Conservation (phyloP, 2,888 invertebrate genomes). For the Conus canariensis region DNA sequence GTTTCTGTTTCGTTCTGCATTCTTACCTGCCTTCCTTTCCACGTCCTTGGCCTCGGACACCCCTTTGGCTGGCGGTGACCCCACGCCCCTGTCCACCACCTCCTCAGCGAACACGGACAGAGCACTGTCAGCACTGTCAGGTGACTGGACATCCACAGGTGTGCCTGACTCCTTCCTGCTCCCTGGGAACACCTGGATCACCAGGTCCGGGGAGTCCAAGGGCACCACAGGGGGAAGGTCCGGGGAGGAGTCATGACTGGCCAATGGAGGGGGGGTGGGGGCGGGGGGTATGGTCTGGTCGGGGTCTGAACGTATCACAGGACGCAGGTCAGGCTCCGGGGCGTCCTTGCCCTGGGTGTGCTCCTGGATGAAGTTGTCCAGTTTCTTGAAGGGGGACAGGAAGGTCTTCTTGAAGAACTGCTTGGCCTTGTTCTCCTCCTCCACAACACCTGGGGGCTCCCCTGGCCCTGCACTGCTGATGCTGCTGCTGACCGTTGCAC, state of each 20-base stretch:
- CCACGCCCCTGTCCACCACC: not conserved
- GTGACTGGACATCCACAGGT: conserved; percentile 17
- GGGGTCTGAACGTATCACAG: not conserved
- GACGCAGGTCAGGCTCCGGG: not conserved
- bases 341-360: not conserved
- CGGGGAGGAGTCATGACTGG: conserved; percentile 25
- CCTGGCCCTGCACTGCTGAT: not conserved
- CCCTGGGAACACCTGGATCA: conserved; percentile 45
- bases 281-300: not conserved
- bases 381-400: conserved; percentile 41
- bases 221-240: conserved; percentile 66
- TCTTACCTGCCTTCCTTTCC: too few species aligned
- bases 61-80: not conserved
- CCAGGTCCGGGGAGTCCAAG: conserved; percentile 63
- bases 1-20: too few species aligned
- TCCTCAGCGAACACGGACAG: conserved; percentile 33
- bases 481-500: not conserved
- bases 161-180: not conserved
- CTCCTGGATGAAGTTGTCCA: conserved; percentile 39
- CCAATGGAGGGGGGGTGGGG: not conserved
- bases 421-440: conserved; percentile 37
- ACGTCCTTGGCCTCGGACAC: too few species aligned
- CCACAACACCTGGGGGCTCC: not conserved
- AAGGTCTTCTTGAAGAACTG: conserved; percentile 46
- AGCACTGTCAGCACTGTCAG: conserved; percentile 39